These are phyloP conservation scores for Odontamblyopus rebecca DNA, from an alignment of 2,797 vertebrate species.

Conservation along the genomic window DNA sequence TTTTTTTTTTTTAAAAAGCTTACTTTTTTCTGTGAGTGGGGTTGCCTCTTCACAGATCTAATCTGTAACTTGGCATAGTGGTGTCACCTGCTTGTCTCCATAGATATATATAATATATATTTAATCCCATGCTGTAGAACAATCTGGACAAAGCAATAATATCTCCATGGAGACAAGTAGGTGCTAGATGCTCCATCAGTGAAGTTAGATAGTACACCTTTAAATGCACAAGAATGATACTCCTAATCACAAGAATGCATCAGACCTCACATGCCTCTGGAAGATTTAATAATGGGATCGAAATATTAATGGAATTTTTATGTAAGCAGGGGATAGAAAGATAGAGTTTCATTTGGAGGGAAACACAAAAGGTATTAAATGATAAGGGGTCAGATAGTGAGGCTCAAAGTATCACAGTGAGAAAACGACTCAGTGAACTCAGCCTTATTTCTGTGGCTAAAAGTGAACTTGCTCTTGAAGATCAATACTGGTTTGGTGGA, in stretches of 20 bases:
- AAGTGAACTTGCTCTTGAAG: conserved; percentile 37
- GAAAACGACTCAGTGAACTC: conserved; percentile 48
- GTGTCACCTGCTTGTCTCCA: too few species aligned
- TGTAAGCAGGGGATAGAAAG: conserved; percentile 47
- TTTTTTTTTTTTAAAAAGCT: too few species aligned
- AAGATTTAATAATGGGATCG: conserved; percentile 36
- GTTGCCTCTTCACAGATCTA: too few species aligned
- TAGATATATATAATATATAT: too few species aligned
- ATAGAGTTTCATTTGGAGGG: conserved; percentile 40
- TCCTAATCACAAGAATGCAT: conserved; percentile 36
- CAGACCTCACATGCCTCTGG: conserved; percentile 31
- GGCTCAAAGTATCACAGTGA: conserved; percentile 42
- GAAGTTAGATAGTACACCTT: not conserved
- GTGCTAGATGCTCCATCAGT: not conserved
- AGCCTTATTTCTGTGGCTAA: conserved; percentile 39
- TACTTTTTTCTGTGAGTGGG: too few species aligned
- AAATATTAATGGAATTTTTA: conserved; percentile 61
- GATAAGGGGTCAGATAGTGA: conserved; percentile 53
- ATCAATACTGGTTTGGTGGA: conserved; percentile 43
- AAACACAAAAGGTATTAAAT: conserved; percentile 59
- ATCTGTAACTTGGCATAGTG: too few species aligned
- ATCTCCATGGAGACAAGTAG: too few species aligned
- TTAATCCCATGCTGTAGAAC: not conserved
- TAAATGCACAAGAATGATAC: conserved; percentile 7
- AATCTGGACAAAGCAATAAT: not conserved